phyloP scores from a whole-genome alignment of 2,888 invertebrate genomes.

The Andrena praecox region DNA sequence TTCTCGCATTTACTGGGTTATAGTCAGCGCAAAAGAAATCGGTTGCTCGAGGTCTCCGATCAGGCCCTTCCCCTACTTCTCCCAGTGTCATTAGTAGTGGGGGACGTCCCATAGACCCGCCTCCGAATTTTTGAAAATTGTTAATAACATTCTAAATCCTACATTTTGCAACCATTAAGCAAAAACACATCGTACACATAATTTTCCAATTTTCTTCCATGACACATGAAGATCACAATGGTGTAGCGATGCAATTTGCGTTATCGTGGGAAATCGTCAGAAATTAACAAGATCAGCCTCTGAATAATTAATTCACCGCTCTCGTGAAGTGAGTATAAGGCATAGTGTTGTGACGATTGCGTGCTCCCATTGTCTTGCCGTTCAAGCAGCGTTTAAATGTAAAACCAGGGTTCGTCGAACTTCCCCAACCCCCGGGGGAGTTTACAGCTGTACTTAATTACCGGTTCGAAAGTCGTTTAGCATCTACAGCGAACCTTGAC shows the following conservation, averaged over 20 bases:
- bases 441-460: constrained; percentile 4
- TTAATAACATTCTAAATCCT: too few relatives aligned
- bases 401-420: background rate
- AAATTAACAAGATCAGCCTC: too few relatives aligned
- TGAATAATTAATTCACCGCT: too few relatives aligned
- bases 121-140: too few relatives aligned
- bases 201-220: too few relatives aligned
- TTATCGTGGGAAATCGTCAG: background rate
- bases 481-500: background rate
- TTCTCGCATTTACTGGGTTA: background rate
- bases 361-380: background rate
- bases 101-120: too few relatives aligned
- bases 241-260: background rate
- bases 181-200: too few relatives aligned
- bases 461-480: background rate
- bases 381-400: background rate
- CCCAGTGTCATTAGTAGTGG: too few relatives aligned
- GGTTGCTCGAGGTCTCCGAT: background rate
- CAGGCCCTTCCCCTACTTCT: background rate
- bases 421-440: background rate
- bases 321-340: too few relatives aligned
- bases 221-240: background rate
- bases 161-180: too few relatives aligned
- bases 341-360: too few relatives aligned
- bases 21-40: background rate